Base-by-base conservation (phyloP, 2,113 vertebrate genomes). In the Nesospiza acunhae region DNA sequence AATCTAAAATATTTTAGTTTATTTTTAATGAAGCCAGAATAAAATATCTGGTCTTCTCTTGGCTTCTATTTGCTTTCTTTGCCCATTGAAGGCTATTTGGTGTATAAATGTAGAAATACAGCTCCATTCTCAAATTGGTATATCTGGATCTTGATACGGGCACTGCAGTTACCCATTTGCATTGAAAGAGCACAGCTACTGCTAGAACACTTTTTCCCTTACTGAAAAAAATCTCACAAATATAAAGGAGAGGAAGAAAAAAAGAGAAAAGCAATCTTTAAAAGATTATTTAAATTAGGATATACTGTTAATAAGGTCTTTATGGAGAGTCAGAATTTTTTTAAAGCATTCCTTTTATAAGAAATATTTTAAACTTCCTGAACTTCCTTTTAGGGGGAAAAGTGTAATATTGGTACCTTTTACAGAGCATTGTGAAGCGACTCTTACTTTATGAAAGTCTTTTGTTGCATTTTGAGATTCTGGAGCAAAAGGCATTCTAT, bases 401-500 rank as follows among this genome's bases (percentile, higher is more conserved):
- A 31, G 27, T 4, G 7, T 22, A 58, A 31, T 27, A 90, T 23
- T 62, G 41, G n/a, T 69, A 39, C 2, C 9, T 84, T 76, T 81
- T 52, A 77, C 4, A 47, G 39, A 92, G 19, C 11, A 44, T 5
- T 84, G 39, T 75, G 16, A 87, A 72, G 17, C 22, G 1, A 63
- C 7, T n/a, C 21, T 68, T 58, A 60, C n/a, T 70, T 88, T 37
- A 75, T 23, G 3, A 62, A 77, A 39, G 24, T 21, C 37, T 74
- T 87, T 42, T 84, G 60, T 44, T 86, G 39, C 42, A 55, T 59
- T 63, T 86, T 78, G 60, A 83, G 59, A 86, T 93, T 80, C 90
- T 92, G 55, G 88, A 92, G 91, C 89, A 90, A 94, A 96, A 96
- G 95, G 59, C 84, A 7, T 78, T 89, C 95, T 96, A 97, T 94